Base-by-base conservation (phyloP, 2,888 invertebrate genomes). In the Meloe dianella region DNA sequence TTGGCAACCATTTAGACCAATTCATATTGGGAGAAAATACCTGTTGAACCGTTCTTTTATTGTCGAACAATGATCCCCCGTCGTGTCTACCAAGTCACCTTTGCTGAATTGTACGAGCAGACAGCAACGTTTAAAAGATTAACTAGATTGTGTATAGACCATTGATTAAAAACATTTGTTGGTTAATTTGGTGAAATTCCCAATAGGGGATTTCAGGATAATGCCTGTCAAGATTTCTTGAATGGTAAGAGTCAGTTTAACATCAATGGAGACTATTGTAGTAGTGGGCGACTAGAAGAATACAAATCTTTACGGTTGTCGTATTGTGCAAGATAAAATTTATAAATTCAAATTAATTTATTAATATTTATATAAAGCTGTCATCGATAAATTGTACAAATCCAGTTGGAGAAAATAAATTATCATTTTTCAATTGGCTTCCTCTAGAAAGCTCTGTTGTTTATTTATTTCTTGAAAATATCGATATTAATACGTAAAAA, bases 161-260 rank as follows among this genome's bases (percentile, higher is more conserved):
- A 80, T 78, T 81, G 81, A 81, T 81, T 81, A 81, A 81, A 80
- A 80, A 81, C 81, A 81, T 81, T 81, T 81, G 81, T 80, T 77
- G 75, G 75, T 80, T 81, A 81, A 81, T 80, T 81, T 81, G 78
- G 78, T 77, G 74, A 79, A 79, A 80, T 80, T 80, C 77, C 75
- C 73, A 30, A 72, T 69, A 12, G 54, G 74, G 71, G 70, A 66
- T 59, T 70, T 67, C 65, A 61, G 65, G 68, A 79, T 75, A 79
- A 78, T 78, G 75, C 68, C 67, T 75, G 77, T 73, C 78, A 54
- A 77, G 66, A 68, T 57, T 30, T 51, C 38, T 54, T 77, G 76
- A 78, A 79, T 78, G 76, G 74, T 68, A 70, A 76, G 54, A 54
- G 54, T 54, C 54, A 80, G 80, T 80, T 78, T 63, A 64, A 57